Base-by-base conservation (phyloP, 2,113 vertebrate species). In the Hydrolagus affinis region DNA sequence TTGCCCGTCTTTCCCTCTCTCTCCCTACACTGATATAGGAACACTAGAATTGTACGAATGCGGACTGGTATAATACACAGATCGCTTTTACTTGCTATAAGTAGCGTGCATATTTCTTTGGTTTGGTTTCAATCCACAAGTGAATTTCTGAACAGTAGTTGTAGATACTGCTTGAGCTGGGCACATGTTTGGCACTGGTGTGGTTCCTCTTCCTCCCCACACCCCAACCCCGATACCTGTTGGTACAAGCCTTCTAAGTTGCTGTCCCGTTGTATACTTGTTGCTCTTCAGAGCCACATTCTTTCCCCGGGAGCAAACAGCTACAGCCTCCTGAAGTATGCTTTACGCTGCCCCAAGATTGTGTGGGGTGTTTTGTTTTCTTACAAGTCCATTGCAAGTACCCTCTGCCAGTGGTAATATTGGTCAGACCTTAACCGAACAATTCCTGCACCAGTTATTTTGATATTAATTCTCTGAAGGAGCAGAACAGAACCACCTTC, bases 101-200 rank as follows among this genome's bases (percentile, higher is more conserved):
- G 64, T 2, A 25, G n/a, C n/a, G 60, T 83, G 25, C 14, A 83
- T 32, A 66, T 64, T 83, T 17, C 78, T 83, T 17, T 15, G 44
- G 71, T 73, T 14, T 73, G 12, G 28, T 83, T 68, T 25, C 28
- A 83, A 83, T 21, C 17, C 62, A 66, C 25, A 64, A 83, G 60
- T 62, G 64, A 32, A 25, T 30, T 15, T 83, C 62, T 30, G 62
- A 83, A 75, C 25, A n/a, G 9, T 83, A 83, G 66, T 83, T 83
- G 62, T 25, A 64, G 66, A 66, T 83, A 62, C 17, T 28, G 62
- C 62, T 32, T 83, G 10, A 15, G n/a, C 15, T 12, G 71, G 71
- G 70, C 7, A 17, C 32, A 14, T 83, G 66, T 83, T 83, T 32
- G 25, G 59, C 28, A 62, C 59, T 80, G 77, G 77, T 83, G 77